Evolutionary conservation across 2,113 vertebrate genomes (phyloP), one percentile per base, ranked within the genome.

Genomic region (Xenus cinereus): DNA sequence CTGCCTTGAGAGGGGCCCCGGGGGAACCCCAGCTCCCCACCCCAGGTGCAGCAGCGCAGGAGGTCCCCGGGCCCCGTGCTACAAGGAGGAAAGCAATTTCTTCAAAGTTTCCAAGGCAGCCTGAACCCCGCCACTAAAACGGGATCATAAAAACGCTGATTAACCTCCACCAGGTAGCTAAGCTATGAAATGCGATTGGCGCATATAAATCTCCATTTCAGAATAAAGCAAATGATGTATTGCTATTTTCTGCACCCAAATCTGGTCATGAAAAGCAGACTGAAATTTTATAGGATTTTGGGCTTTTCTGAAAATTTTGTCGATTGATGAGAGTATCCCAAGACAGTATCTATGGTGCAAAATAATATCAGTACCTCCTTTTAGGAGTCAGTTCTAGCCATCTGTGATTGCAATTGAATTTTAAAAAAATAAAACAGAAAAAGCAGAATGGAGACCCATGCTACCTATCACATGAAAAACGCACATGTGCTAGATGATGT

Each of bases 1-100:
- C 4, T 1, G 5, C 22, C 75, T 83, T 2, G 0, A 33, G 0
- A 7, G 35, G 20, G 30, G 7, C 7, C 13, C 30, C 43, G 12
- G 28, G 41, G 33, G 63, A 67, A 30, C 9, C 4, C 26, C 60
- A 35, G 18, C 24, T 90, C 33, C 63, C 26, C 54, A 67, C 5
- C 15, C 7, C 8, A 30, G 15, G 0, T 2, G 4, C 14, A 0
- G 4, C 17, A 67, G 41, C 1, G 2, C 51, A 14, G 32, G 64
- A 28, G 15, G 13, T 9, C 64, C 39, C 64, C 21, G 9, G 6
- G 60, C 10, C 60, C 30, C 1, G 0, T 3, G 39, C 27, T 20
- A 75, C 30, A 6, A 37, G 10, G 11, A 59, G 28, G 7, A 82
- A 73, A 62, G 50, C 28, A 46, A 87, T 26, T 79, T n/a, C 43